Evolutionary conservation across 1,140 invertebrate genomes (phyloP), one percentile per base, ranked within the genome.

Genomic region (Drosophila prosaltans): DNA sequence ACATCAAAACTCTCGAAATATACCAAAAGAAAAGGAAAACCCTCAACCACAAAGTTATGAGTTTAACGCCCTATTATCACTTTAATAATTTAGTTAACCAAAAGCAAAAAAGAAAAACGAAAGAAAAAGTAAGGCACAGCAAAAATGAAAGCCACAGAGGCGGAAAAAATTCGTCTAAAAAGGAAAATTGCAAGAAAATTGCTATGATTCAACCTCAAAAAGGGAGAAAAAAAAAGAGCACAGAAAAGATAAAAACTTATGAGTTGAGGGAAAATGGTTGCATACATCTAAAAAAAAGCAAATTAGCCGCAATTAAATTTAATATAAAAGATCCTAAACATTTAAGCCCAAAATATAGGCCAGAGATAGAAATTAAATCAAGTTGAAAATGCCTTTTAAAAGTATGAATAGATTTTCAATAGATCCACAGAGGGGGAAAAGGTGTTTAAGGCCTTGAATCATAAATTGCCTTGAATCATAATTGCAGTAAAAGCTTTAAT

Each of bases 1-100:
- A 26, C 58, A 45, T 36, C 1, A 26, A 43, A 8, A 32, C 16
- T 51, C 11, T 21, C 21, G 39, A n/a, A 11, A 55, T 16, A 66
- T 51, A 36, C 8, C 43, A 75, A 41, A 58, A 48, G 32, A 36
- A 36, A 36, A 36, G 32, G 2, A 32, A 16, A 68, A 69, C 58
- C 51, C 72, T 75, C 51, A 51, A 68, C 40, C 69, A 58, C 39
- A 63, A 84, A 89, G 78, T 84, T 86, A 89, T 74, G 84, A 80
- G 66, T 77, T 80, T 90, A 71, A 89, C 73, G 81, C 68, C 63
- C 85, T 85, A 86, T 89, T 86, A 86, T 88, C 81, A 72, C 81
- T 77, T 90, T 54, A 90, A 86, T 81, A 86, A 84, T 84, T 84
- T 81, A 84, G 78, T 77, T 73, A 40, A 59, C 63, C 70, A 66